A percentile compares a stretch with the other conserved stretches of the same genome.
These are phyloP conservation scores for Mirounga angustirostris DNA, from an alignment of 2,113 vertebrate genomes.

Conservation along the genomic window DNA sequence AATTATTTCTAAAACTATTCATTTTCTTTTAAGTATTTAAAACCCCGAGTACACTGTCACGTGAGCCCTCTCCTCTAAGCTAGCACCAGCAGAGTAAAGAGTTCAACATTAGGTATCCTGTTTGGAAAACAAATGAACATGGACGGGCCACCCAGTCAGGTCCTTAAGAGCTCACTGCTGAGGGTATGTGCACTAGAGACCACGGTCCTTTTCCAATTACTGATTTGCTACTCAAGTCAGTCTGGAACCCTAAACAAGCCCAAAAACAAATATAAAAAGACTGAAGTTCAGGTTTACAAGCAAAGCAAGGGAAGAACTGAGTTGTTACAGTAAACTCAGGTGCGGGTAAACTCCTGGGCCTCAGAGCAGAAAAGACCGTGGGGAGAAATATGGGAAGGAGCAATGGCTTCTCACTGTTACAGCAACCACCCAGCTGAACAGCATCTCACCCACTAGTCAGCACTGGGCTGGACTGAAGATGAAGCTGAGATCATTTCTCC, in stretches of 20 bases:
- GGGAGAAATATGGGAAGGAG: not conserved
- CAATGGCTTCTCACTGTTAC: not conserved
- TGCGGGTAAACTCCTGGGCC: not conserved
- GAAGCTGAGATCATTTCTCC: not conserved
- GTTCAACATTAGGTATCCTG: conserved; percentile 14
- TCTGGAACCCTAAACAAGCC: conserved; percentile 59
- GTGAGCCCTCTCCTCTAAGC: not conserved
- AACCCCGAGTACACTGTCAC: conserved; percentile 42
- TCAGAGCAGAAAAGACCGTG: not conserved
- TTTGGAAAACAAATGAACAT: conserved; percentile 59
- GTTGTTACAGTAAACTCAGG: not conserved
- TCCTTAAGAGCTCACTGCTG: conserved; percentile 17
- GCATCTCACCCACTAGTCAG: not conserved
- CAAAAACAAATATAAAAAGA: conserved; percentile 57
- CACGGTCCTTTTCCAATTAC: conserved; percentile 56
- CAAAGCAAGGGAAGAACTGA: not conserved
- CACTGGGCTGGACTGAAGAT: not conserved
- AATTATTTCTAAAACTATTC: not conserved
- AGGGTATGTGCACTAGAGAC: not conserved
- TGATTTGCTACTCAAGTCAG: conserved; percentile 48
- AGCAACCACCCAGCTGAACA: not conserved
- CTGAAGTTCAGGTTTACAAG: conserved; percentile 26
- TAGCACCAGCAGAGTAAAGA: conserved; percentile 62
- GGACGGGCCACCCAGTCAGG: conserved; percentile 28
- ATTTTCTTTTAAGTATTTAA: not conserved